Evolutionary conservation across 2,888 invertebrate genomes (phyloP).

Genomic region (Pristionchus mayeri): DNA sequence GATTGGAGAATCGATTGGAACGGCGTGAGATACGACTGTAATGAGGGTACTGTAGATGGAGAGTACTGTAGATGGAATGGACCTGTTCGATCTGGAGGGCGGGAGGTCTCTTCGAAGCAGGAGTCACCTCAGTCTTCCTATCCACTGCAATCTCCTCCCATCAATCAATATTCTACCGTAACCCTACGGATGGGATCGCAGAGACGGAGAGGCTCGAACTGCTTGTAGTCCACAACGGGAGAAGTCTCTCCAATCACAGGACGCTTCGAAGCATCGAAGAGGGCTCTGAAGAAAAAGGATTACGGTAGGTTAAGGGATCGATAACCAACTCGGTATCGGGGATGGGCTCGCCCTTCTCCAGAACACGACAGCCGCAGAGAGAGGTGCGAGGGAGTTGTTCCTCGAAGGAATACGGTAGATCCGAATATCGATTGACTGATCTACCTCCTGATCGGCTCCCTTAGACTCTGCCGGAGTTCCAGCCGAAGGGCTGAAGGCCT

Average conservation of each 20-base stretch:
- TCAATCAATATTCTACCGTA: no score
- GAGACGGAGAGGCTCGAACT: slow-evolving; percentile 31
- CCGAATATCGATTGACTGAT: neutral
- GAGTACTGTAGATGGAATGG: no score
- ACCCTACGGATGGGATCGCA: slow-evolving; percentile 40
- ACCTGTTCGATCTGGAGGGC: slow-evolving; percentile 36
- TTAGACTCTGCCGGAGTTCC: neutral
- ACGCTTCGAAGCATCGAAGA: slow-evolving; percentile 36
- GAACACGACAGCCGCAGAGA: slow-evolving; percentile 21
- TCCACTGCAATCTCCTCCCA: slow-evolving; percentile 26
- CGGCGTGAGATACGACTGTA: slow-evolving; percentile 42
- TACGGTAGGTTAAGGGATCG: neutral
- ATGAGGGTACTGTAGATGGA: no score
- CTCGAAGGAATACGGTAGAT: neutral
- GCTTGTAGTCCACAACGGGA: neutral
- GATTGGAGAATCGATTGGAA: slow-evolving; percentile 49
- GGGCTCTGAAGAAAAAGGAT: slow-evolving; percentile 4
- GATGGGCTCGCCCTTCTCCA: slow-evolving; percentile 44
- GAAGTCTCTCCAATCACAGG: slow-evolving; percentile 34
- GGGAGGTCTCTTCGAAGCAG: slow-evolving; percentile 5
- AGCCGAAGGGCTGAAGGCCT: slow-evolving; percentile 25
- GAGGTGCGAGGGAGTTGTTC: slow-evolving; percentile 39
- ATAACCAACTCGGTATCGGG: slow-evolving; percentile 43
- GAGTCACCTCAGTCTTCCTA: slow-evolving; percentile 30
- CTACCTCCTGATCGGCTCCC: neutral